phyloP scores from a whole-genome alignment of 1,140 invertebrate genomes.

The fruit fly (Drosophila melanogaster) region DNA sequence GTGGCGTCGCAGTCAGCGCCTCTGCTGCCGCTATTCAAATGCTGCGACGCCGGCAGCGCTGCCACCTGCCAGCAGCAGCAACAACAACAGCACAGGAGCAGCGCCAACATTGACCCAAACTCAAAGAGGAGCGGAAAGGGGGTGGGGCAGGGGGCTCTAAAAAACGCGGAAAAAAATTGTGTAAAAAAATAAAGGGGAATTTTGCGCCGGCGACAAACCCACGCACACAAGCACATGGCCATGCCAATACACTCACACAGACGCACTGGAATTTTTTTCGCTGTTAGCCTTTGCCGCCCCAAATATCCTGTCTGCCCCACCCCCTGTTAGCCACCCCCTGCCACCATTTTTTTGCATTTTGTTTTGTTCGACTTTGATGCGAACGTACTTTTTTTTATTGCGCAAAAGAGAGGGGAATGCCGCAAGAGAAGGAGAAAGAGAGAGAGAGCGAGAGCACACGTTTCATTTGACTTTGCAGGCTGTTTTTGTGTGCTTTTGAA shows the following conservation, averaged over 20 bases:
- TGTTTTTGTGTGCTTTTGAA: slow-evolving; percentile 40
- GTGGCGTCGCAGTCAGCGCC: slow-evolving; percentile 35
- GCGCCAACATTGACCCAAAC: slow-evolving; percentile 81
- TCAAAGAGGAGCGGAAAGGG: slow-evolving; percentile 47
- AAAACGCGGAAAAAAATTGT: slow-evolving; percentile 79
- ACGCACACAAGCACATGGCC: slow-evolving; percentile 37
- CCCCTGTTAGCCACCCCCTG: slow-evolving; percentile 1
- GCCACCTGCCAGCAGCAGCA: slow-evolving; percentile 72
- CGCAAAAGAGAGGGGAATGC: slow-evolving; percentile 6
- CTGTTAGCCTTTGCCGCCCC: slow-evolving; percentile 76
- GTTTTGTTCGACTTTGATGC: slow-evolving; percentile 77
- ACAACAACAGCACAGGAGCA: slow-evolving; percentile 35
- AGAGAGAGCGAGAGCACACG: slow-evolving; percentile 1
- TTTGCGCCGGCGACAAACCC: slow-evolving; percentile 72
- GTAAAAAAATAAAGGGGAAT: slow-evolving; percentile 81
- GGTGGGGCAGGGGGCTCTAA: slow-evolving; percentile 62
- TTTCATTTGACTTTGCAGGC: slow-evolving; percentile 55
- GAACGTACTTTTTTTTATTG: slow-evolving; percentile 38
- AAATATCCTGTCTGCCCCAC: slow-evolving; percentile 52
- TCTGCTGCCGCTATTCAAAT: slow-evolving; percentile 77
- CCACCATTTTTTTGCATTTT: slow-evolving; percentile 63
- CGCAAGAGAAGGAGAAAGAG: neutral
- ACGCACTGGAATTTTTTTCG: slow-evolving; percentile 69
- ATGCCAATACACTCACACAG: slow-evolving; percentile 47
- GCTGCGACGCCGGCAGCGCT: slow-evolving; percentile 64